Base-by-base conservation (phyloP, 2,113 vertebrate species). In the Apteryx mantelli region DNA sequence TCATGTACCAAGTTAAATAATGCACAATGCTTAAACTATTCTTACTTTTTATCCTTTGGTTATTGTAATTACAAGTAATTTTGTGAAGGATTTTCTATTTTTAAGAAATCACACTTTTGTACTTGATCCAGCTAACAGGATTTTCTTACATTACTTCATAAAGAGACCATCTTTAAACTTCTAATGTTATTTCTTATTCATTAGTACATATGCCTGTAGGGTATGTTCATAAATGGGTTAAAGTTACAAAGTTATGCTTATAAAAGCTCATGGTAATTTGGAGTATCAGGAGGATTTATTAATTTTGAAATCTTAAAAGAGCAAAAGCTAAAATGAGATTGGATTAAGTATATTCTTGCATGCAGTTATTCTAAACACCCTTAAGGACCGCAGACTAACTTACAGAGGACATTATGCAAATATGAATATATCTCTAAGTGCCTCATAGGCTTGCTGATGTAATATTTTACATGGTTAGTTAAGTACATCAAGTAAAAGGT, bases 71-170 rank as follows among this genome's bases (percentile, higher is more conserved):
- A 98, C 98, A 98, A 98, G 98, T 98, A 98, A 98, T 98, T 98
- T 98, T 98, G 98, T 97, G 97, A 98, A 95, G 98, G 98, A 98
- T 98, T 98, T 98, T 98, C 98, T 98, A 98, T 98, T 99, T 99
- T 99, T 99, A 98, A 99, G 99, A 99, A 99, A 99, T 99, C 98
- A 98, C 99, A 99, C 98, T 99, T 99, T 99, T 99, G 99, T 99
- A 99, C 99, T 99, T 99, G 99, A 99, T 99, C 99, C 99, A 99
- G 99, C 99, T 99, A 99, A 99, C 99, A 99, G 99, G 99, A 99
- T 99, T 99, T 99, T 99, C 99, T 99, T 99, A 99, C 99, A 99
- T 99, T 99, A 99, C 99, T 99, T 99, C 99, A 99, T 99, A 99
- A 99, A 98, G 99, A 99, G 98, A 99, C 99, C 99, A 99, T 99